Base-by-base conservation (phyloP, 2,888 invertebrate species). In the Diploptera punctata region DNA sequence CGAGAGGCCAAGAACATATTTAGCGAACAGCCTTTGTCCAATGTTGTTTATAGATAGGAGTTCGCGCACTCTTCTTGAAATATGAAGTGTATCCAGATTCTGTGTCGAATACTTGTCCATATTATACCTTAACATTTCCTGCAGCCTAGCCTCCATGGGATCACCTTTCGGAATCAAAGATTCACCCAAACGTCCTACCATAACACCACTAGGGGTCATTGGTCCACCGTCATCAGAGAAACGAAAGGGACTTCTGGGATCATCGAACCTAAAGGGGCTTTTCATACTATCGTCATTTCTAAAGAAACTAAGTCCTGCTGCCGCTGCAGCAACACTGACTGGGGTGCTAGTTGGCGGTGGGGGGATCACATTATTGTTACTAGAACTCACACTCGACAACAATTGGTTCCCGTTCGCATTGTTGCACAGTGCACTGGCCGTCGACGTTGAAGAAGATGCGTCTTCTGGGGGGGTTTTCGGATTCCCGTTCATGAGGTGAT, bases 11-110 rank as follows among this genome's bases (percentile, higher is more conserved):
- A 99, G 90, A 67, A 99, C 96, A 85, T 98, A 98, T 83, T 99
- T 99, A 79, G 99, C 99, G 85, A 99, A 99, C 79, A 99, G 87
- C 75, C 99, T 89, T 86, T 99, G 99, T 2, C 99, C 99, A 79
- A 99, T 99, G 84, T 99, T 98, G 86, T 99, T 97, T 77, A 97
- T 95, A 75, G 97, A 97, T 43, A 99, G 87, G 71, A 99, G 85
- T 80, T 99, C 98, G 16, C 98, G 87, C 10, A 99, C 98, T 76
- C 95, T 89, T 77, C 98, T 89, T 72, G 98, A 94, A 79, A 98
- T 95, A 84, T 95, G 93, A 72, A 97, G 86, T n/a, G 98, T 98
- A 84, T 98, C 98, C 76, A 98, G 87, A 79, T 94, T 94, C 80
- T 95, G 96, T 77, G 94, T 93, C 71, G 96, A 95, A 83, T 95